A percentile compares a stretch with the other conserved stretches of the same genome.
Evolutionary conservation across 1,140 invertebrate species (phyloP).

Genomic region (Drosophila persimilis): DNA sequence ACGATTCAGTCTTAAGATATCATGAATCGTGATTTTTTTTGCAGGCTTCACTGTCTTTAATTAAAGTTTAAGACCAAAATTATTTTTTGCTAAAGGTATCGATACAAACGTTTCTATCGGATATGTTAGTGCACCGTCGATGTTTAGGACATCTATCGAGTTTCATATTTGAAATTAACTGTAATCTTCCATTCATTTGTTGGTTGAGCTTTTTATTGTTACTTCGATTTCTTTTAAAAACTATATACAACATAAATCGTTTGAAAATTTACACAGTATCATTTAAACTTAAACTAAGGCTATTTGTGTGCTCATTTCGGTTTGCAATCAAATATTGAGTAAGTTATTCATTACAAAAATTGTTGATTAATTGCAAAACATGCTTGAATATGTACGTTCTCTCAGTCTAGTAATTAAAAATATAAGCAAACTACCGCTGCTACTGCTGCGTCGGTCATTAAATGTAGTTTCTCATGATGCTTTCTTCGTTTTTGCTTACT

Average conservation of each 20-base stretch:
- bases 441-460: neutral
- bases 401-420: constrained; percentile 68
- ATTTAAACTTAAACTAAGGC: constrained; percentile 59
- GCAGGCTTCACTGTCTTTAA: no score
- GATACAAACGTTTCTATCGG: no score
- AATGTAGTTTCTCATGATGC: constrained; percentile 22
- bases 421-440: constrained; percentile 42
- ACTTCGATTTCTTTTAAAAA: constrained; percentile 52
- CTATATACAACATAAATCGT: constrained; percentile 68
- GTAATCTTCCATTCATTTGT: neutral
- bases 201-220: constrained; percentile 67
- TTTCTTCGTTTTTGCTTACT: constrained; percentile 41
- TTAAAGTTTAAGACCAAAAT: no score
- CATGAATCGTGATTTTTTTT: no score
- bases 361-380: constrained; percentile 37
- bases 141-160: no score
- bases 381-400: constrained; percentile 50
- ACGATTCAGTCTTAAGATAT: no score
- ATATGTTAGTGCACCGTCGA: no score
- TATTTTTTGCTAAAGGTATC: no score
- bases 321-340: constrained; percentile 60
- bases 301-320: constrained; percentile 61
- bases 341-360: constrained; percentile 39
- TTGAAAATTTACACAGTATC: constrained; percentile 65
- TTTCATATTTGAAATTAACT: neutral